A percentile compares a stretch with the other conserved stretches of the same genome.
These are phyloP conservation scores for Mnemiopsis leidyi DNA, from an alignment of 37 sponge, comb jelly and placozoan species.

Conservation along the genomic window DNA sequence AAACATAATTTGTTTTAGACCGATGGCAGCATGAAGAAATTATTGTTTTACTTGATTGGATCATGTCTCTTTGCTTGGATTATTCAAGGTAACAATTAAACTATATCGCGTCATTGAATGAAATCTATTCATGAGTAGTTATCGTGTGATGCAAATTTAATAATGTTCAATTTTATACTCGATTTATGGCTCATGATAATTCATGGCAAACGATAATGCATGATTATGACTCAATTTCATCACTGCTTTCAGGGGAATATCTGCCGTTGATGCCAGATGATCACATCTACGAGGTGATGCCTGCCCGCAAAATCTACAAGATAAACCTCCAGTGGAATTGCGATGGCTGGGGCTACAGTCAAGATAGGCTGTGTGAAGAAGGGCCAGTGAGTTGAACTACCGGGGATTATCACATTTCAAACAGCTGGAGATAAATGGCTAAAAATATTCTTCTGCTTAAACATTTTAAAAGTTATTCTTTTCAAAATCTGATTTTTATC, in stretches of 20 bases:
- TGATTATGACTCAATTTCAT: too few relatives aligned
- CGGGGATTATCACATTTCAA: too few relatives aligned
- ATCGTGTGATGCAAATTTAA: too few relatives aligned
- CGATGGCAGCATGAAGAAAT: not conserved
- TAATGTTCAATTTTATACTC: too few relatives aligned
- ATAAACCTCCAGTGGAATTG: constrained; percentile 61
- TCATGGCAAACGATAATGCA: too few relatives aligned
- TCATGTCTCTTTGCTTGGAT: not conserved
- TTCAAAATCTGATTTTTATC: too few relatives aligned
- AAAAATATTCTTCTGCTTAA: too few relatives aligned
- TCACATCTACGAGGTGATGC: constrained; percentile 55
- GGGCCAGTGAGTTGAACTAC: not conserved
- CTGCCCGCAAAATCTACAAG: constrained; percentile 50
- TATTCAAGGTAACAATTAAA: not conserved
- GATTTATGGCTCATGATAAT: too few relatives aligned
- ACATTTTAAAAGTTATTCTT: too few relatives aligned
- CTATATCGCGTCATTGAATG: too few relatives aligned
- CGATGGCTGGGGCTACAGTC: not conserved
- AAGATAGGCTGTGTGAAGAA: not conserved
- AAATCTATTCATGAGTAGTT: too few relatives aligned
- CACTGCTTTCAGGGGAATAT: constrained; percentile 36
- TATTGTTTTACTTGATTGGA: not conserved
- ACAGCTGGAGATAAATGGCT: too few relatives aligned
- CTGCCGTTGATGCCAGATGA: not conserved
- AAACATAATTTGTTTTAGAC: not conserved